phyloP scores from a whole-genome alignment of 1,140 invertebrate species.

The Neodiprion virginianus region DNA sequence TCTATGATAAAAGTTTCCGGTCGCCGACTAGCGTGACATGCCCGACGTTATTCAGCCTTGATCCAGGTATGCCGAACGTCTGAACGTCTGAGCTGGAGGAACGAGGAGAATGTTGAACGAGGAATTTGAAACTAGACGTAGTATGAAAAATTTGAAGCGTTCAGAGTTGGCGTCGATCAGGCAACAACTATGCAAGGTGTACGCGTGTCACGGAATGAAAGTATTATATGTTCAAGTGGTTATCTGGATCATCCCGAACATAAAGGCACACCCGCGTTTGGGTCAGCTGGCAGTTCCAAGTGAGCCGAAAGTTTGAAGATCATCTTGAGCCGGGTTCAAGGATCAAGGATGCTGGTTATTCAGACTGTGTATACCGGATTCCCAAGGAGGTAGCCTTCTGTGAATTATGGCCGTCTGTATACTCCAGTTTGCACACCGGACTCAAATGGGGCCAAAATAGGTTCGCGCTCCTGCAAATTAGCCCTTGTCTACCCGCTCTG shows the following conservation, averaged over 20 bases:
- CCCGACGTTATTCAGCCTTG: too few species aligned
- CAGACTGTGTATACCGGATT: not conserved
- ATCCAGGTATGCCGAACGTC: too few species aligned
- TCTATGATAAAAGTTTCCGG: too few species aligned
- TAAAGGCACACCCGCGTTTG: too few species aligned
- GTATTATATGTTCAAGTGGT: too few species aligned
- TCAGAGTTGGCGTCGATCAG: not conserved
- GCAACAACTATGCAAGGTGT: not conserved
- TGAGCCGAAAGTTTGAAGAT: not conserved
- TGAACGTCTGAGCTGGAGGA: too few species aligned
- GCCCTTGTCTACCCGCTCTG: not conserved
- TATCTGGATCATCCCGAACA: too few species aligned
- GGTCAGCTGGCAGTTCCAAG: not conserved
- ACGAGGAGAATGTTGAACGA: too few species aligned
- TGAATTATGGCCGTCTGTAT: not conserved
- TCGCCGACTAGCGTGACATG: too few species aligned
- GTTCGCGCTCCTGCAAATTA: not conserved
- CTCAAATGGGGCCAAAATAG: not conserved
- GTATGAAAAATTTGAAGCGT: not conserved
- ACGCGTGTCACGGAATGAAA: too few species aligned
- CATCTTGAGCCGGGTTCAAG: not conserved
- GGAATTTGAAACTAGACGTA: too few species aligned
- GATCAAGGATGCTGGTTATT: not conserved
- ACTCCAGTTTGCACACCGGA: constrained; percentile 1
- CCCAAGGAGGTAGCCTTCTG: not conserved